Evolutionary conservation across 2,113 vertebrate genomes (phyloP).

Genomic region (Gorilla gorilla): DNA sequence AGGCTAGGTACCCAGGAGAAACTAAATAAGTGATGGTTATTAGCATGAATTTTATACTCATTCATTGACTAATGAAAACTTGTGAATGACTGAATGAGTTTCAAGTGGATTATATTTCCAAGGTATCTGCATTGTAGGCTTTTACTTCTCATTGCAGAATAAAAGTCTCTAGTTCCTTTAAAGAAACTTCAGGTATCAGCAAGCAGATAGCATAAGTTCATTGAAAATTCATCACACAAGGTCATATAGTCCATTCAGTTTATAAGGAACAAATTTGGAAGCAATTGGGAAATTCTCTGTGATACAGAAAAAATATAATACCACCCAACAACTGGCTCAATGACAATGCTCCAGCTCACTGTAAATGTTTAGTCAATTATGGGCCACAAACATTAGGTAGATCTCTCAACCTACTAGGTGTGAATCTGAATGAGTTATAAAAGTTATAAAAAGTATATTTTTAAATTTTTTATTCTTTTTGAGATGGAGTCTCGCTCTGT

Average conservation of each 20-base stretch:
- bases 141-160: conserved; percentile 30
- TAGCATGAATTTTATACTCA: background rate
- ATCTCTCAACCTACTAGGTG: background rate
- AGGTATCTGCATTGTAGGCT: conserved; percentile 57
- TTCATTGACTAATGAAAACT: background rate
- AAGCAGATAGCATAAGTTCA: conserved; percentile 44
- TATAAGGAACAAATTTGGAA: conserved; percentile 58
- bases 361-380: conserved; percentile 40
- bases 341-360: background rate
- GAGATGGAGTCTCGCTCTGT: too few relatives aligned
- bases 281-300: conserved; percentile 52
- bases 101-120: background rate
- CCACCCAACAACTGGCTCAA: background rate
- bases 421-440: conserved; percentile 37
- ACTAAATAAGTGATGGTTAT: background rate
- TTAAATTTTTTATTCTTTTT: too few relatives aligned
- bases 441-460: background rate
- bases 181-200: conserved; percentile 51
- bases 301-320: conserved; percentile 19
- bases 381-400: background rate
- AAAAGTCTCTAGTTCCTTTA: conserved; percentile 52
- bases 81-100: conserved; percentile 3
- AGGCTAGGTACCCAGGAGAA: background rate
- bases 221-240: conserved; percentile 63
- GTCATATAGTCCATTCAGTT: conserved; percentile 41